A percentile compares a stretch with the other conserved stretches of the same genome.
phyloP scores from a whole-genome alignment of 2,797 vertebrate genomes.

The Sebastes reedi region DNA sequence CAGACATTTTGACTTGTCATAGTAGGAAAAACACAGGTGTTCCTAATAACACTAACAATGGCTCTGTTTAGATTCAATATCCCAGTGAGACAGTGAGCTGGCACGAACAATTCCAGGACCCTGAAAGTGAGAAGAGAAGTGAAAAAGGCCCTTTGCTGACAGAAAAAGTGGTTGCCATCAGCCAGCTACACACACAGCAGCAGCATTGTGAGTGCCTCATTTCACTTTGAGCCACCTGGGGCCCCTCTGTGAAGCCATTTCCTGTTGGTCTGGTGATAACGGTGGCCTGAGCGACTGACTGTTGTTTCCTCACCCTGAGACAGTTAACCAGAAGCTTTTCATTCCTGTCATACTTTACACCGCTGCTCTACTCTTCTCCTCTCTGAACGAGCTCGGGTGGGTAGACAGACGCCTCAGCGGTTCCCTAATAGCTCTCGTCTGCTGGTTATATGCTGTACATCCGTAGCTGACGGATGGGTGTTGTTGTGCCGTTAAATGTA shows the following conservation, averaged over 20 bases:
- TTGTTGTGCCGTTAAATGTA: background rate
- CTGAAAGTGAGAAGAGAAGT: background rate
- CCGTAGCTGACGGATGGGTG: background rate
- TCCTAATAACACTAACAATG: background rate
- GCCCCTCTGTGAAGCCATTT: conserved; percentile 56
- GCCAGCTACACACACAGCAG: background rate
- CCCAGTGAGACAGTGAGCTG: background rate
- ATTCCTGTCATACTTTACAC: conserved; percentile 61
- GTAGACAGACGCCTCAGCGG: background rate
- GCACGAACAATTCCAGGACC: background rate
- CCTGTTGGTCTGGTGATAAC: conserved; percentile 52
- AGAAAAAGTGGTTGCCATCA: background rate
- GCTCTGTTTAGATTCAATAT: background rate
- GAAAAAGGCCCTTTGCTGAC: background rate
- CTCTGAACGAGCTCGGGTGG: background rate
- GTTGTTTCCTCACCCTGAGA: conserved; percentile 53
- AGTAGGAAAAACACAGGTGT: background rate
- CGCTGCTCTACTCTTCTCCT: conserved; percentile 26
- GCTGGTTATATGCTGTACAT: background rate
- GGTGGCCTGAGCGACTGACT: conserved; percentile 45
- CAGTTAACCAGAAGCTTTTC: conserved; percentile 47
- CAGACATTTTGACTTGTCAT: background rate
- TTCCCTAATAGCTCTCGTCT: background rate
- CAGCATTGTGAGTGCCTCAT: conserved; percentile 30
- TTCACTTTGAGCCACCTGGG: conserved; percentile 54